Evolutionary conservation across 2,797 vertebrate genomes (phyloP), one percentile per base, ranked within the genome.

Genomic region (Anisognathus igniventris): DNA sequence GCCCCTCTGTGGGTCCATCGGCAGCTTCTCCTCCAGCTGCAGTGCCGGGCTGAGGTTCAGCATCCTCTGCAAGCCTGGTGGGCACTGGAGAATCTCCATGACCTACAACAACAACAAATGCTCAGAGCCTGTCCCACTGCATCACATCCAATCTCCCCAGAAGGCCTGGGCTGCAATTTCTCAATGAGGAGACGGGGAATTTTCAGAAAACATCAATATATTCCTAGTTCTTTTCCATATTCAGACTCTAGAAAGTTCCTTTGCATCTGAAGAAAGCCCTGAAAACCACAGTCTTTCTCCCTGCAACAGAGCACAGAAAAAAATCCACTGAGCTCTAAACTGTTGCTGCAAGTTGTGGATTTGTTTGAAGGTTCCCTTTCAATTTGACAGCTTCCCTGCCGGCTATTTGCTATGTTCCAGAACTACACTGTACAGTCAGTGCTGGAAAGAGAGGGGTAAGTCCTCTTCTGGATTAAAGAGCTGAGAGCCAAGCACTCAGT

Each of bases 91-190:
- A 40, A 10, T 6, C 14, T 45, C 73, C 95, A 37, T 70, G 70
- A 86, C 81, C 97, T 97, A 62, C 48, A 94, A 86, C 4, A 23
- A 94, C 27, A 75, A 78, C 28, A 93, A 47, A 90, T 22, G 44
- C 64, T 96, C 62, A 91, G 22, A 89, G 44, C 6, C 62, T 50
- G 76, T 72, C 47, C 35, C n/a, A 35, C 7, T 10, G 4, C 31
- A 64, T 54, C 66, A 66, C 11, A 44, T 3, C 2, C 0, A 45
- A 45, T 24, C 50, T 71, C 66, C 33, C 39, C 3, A 1, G 47
- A 78, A 90, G 42, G 23, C 28, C 50, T 82, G 61, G 40, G 35
- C 24, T 90, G 47, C 56, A 70, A 71, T 61, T 77, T 88, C 71
- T 86, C 75, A 85, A 74, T 37, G 15, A n/a, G 42, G 68, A 94